A percentile compares a stretch with the other conserved stretches of the same genome.
phyloP scores from a whole-genome alignment of 2,113 vertebrate genomes.

The Lota lota region DNA sequence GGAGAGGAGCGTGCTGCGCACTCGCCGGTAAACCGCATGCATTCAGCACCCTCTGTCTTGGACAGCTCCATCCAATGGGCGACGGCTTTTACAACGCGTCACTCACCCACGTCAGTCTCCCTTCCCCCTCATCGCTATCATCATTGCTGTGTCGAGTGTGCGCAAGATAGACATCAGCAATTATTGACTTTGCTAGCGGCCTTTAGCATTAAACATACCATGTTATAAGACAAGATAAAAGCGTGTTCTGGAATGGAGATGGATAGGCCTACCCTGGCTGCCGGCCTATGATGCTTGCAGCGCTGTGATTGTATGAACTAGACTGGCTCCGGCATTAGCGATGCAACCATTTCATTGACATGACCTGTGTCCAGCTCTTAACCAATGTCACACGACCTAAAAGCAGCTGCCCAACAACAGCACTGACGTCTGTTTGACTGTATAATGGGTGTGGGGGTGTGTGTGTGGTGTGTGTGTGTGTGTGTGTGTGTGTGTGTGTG shows the following conservation, averaged over 20 bases:
- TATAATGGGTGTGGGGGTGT: no score
- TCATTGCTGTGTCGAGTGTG: conserved; percentile 56
- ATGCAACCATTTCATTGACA: not conserved
- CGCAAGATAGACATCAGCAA: conserved; percentile 7
- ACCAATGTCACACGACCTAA: conserved; percentile 62
- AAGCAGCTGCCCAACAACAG: conserved; percentile 40
- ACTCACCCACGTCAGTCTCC: conserved; percentile 10
- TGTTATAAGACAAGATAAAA: no score
- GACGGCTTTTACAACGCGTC: conserved; percentile 23
- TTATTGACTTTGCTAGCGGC: no score
- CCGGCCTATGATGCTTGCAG: no score
- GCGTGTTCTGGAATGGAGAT: no score
- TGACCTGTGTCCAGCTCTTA: conserved; percentile 49
- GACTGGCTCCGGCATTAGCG: not conserved
- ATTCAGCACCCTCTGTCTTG: conserved; percentile 69
- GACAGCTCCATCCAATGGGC: conserved; percentile 76
- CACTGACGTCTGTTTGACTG: not conserved
- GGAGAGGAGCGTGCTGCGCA: conserved; percentile 12
- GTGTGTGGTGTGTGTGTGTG: no score
- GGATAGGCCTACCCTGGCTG: not conserved
- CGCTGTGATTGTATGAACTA: no score
- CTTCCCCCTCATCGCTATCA: not conserved
- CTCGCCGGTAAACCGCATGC: conserved; percentile 58
- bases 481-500: no score
- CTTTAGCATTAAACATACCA: no score